A percentile compares a stretch with the other conserved stretches of the same genome.
These are phyloP conservation scores for Isichthys henryi DNA, from an alignment of 2,113 vertebrate species.

Conservation along the genomic window DNA sequence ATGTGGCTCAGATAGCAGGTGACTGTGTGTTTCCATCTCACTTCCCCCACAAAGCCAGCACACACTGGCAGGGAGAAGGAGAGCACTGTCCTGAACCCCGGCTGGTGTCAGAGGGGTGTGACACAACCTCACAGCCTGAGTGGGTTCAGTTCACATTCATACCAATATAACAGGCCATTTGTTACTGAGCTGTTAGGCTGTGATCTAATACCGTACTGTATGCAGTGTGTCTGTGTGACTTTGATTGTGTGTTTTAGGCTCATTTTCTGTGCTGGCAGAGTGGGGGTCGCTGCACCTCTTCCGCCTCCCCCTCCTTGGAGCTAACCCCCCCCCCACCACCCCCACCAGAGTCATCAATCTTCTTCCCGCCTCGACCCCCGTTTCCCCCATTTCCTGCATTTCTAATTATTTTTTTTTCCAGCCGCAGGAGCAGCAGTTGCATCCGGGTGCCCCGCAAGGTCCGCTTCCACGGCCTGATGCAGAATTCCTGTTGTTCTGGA, in stretches of 20 bases:
- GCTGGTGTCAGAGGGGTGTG: neutral
- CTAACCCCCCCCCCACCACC: neutral
- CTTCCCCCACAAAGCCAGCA: neutral
- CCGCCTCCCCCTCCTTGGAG: neutral
- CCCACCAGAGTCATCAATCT: constrained; percentile 21
- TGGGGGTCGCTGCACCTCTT: neutral
- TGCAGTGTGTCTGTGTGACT: neutral
- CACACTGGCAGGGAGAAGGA: neutral
- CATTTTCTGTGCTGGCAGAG: neutral
- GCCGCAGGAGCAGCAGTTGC: neutral
- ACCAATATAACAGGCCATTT: neutral
- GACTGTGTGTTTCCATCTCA: neutral
- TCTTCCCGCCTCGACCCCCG: neutral
- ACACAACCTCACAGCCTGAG: neutral
- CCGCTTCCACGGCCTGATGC: neutral
- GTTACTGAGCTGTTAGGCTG: neutral
- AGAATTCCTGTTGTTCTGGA: neutral
- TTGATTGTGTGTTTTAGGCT: neutral
- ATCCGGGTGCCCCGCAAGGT: neutral
- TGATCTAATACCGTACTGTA: neutral
- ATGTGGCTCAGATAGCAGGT: neutral
- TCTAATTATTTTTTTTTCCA: neutral
- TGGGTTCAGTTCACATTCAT: neutral
- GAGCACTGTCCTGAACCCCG: neutral
- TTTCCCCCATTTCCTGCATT: neutral